These are phyloP conservation scores for Chelonoidis abingdonii DNA, from an alignment of 2,113 vertebrate species.

Conservation along the genomic window DNA sequence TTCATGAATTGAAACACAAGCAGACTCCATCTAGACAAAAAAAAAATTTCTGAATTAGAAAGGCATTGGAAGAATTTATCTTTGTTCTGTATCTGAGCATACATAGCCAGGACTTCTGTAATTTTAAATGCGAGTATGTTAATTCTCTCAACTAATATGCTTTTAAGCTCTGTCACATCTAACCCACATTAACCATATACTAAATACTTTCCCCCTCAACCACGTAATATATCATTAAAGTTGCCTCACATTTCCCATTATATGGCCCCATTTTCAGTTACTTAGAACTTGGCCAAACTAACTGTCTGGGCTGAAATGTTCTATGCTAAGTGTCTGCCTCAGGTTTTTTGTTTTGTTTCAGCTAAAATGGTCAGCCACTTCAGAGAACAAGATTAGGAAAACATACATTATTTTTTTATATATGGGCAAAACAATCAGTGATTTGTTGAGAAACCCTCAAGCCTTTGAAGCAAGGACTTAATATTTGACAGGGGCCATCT, in stretches of 20 bases:
- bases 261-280: background rate
- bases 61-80: background rate
- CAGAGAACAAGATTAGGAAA: background rate
- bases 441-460: background rate
- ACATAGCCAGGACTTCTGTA: background rate
- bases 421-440: no score
- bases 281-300: accelerated
- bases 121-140: background rate
- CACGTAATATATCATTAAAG: background rate
- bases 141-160: background rate
- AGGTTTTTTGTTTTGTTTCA: background rate
- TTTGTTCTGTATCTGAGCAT: background rate
- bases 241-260: accelerated
- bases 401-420: no score
- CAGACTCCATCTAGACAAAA: conserved; percentile 93
- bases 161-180: background rate
- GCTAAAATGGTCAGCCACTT: background rate
- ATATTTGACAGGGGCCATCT: background rate
- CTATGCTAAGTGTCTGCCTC: background rate
- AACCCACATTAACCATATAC: background rate
- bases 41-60: background rate
- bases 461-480: background rate
- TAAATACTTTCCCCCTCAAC: background rate
- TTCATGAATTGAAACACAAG: conserved; percentile 98
- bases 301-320: background rate